Evolutionary conservation across 1,140 invertebrate genomes (phyloP).

Genomic region (Agraylea sexmaculata): DNA sequence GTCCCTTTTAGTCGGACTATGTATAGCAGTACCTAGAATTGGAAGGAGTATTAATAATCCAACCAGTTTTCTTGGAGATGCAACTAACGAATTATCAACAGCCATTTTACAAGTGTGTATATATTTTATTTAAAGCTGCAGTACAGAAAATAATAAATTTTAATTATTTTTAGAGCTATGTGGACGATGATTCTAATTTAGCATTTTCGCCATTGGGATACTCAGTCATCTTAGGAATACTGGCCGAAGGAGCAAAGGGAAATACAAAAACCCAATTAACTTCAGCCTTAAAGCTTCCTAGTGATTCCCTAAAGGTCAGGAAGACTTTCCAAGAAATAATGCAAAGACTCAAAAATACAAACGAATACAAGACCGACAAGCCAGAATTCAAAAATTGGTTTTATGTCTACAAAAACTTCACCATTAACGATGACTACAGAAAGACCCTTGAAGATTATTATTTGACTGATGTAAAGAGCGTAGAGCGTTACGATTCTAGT

Average conservation of each 20-base stretch:
- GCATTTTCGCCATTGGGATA: conserved; percentile 53
- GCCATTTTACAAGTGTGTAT: conserved; percentile 34
- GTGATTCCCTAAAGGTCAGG: conserved; percentile 35
- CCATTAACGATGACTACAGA: conserved; percentile 45
- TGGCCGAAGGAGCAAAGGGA: conserved; percentile 46
- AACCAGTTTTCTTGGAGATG: conserved; percentile 33
- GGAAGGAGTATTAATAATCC: neutral
- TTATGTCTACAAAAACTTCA: conserved; percentile 51
- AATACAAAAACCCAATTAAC: conserved; percentile 44
- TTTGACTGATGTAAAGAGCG: conserved; percentile 45
- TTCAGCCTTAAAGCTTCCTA: conserved; percentile 42
- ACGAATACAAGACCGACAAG: conserved; percentile 38
- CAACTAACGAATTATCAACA: conserved; percentile 35
- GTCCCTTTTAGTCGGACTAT: neutral
- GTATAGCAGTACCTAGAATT: neutral
- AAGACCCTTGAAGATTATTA: conserved; percentile 44
- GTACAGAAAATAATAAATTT: neutral
- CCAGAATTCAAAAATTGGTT: conserved; percentile 53
- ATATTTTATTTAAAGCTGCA: neutral
- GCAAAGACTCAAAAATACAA: conserved; percentile 38
- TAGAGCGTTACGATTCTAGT: conserved; percentile 33
- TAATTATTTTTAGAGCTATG: conserved; percentile 33
- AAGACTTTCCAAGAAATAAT: conserved; percentile 38
- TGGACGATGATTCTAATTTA: conserved; percentile 44
- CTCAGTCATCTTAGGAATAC: conserved; percentile 43